Evolutionary conservation across 1,140 invertebrate species (phyloP).

Genomic region (Macrotrachela quadricornifera): DNA sequence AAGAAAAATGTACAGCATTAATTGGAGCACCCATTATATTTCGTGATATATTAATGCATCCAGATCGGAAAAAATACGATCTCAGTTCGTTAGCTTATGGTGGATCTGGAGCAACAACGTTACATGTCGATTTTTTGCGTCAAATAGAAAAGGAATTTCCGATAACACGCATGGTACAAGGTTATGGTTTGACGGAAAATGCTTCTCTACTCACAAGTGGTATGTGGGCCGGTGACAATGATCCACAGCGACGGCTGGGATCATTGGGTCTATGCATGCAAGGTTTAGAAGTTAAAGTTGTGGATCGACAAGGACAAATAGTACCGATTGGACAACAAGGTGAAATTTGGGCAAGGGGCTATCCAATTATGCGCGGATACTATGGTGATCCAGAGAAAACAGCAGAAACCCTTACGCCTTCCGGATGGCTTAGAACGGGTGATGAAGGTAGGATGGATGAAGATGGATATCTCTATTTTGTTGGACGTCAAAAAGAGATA

Average conservation of each 20-base stretch:
- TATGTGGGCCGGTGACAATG: background rate
- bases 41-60: constrained; percentile 49
- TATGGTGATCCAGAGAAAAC: constrained; percentile 62
- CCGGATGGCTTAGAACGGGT: constrained; percentile 41
- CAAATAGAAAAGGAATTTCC: background rate
- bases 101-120: background rate
- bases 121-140: background rate
- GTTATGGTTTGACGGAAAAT: constrained; percentile 4
- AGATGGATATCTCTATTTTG: constrained; percentile 53
- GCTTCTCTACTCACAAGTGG: background rate
- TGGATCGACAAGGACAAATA: constrained; percentile 45
- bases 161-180: background rate
- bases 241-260: background rate
- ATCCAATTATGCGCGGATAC: constrained; percentile 57
- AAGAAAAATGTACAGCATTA: constrained; percentile 46
- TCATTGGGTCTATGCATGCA: constrained; percentile 3
- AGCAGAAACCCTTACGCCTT: constrained; percentile 39
- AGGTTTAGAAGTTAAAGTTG: constrained; percentile 38
- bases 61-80: constrained; percentile 23
- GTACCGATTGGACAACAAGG: constrained; percentile 54
- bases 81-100: constrained; percentile 22
- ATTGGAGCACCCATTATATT: constrained; percentile 93
- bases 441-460: constrained; percentile 33
- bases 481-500: constrained; percentile 67
- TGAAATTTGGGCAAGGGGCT: constrained; percentile 59